A percentile compares a stretch with the other conserved stretches of the same genome.
Evolutionary conservation across 1,140 invertebrate species (phyloP).

Genomic region (Neotoxoptera formosana): DNA sequence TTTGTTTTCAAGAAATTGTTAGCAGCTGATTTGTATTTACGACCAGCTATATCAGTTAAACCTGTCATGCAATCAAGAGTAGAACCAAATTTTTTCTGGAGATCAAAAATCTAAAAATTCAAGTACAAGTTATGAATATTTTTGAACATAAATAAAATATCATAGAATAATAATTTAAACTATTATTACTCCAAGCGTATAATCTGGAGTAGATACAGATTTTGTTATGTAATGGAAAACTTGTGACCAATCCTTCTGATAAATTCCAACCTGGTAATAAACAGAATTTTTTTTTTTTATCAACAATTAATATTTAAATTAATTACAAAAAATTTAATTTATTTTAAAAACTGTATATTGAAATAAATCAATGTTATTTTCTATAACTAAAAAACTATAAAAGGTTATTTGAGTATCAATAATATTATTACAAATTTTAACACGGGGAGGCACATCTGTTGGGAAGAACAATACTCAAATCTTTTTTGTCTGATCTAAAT

Average conservation of each 20-base stretch:
- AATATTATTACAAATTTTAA: not conserved
- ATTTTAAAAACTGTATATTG: no score
- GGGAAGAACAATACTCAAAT: not conserved
- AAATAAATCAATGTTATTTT: not conserved
- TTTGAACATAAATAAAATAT: slow-evolving; percentile 29
- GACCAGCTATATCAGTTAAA: slow-evolving; percentile 89
- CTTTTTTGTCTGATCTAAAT: not conserved
- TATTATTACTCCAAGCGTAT: slow-evolving; percentile 68
- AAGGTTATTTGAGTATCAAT: not conserved
- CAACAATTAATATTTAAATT: not conserved
- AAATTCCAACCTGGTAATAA: slow-evolving; percentile 74
- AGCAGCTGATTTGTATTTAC: slow-evolving; percentile 95
- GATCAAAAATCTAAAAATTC: slow-evolving; percentile 39
- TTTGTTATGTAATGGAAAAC: slow-evolving; percentile 96
- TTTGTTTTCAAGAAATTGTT: slow-evolving; percentile 93
- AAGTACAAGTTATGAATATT: not conserved
- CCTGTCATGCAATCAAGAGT: slow-evolving; percentile 94
- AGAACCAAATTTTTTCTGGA: slow-evolving; percentile 31
- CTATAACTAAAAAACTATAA: not conserved
- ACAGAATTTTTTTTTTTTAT: slow-evolving; percentile 55
- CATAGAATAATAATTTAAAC: slow-evolving; percentile 42
- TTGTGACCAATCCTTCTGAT: slow-evolving; percentile 97
- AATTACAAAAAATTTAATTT: not conserved
- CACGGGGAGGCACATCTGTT: not conserved
- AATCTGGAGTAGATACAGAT: slow-evolving; percentile 92